A percentile compares a stretch with the other conserved stretches of the same genome.
phyloP scores from a whole-genome alignment of 2,113 vertebrate genomes.

The Bubo bubo region DNA sequence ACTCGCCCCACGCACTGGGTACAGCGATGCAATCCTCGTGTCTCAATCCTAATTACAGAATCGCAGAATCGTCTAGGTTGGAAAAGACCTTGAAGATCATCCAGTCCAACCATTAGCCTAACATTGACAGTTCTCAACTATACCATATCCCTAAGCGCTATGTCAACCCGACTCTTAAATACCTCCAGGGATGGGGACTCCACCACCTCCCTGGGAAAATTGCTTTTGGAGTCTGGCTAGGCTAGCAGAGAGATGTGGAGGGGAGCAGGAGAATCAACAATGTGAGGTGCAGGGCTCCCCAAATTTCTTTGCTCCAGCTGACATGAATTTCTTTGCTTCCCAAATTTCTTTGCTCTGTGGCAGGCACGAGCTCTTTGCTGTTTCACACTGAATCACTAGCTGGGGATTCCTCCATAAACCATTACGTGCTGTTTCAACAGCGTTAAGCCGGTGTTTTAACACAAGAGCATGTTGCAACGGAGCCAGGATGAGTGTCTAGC shows the following conservation, averaged over 20 bases:
- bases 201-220: too few species aligned
- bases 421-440: background rate
- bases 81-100: too few species aligned
- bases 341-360: background rate
- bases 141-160: too few species aligned
- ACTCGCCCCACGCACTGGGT: accelerated
- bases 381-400: background rate
- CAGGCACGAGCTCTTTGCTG: background rate
- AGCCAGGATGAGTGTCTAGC: background rate
- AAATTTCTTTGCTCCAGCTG: background rate
- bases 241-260: background rate
- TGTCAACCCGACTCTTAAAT: too few species aligned
- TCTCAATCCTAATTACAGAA: background rate
- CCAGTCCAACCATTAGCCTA: too few species aligned
- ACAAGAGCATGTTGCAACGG: background rate
- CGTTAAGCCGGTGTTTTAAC: background rate
- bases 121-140: too few species aligned
- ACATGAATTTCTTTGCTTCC: too few species aligned
- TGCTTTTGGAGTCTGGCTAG: background rate
- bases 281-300: accelerated
- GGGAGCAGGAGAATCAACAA: background rate
- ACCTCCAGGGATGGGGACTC: too few species aligned
- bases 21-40: accelerated
- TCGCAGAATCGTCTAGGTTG: too few species aligned
- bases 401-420: background rate